Evolutionary conservation across 2,113 vertebrate genomes (phyloP).

Genomic region (Paedocypris sp.): DNA sequence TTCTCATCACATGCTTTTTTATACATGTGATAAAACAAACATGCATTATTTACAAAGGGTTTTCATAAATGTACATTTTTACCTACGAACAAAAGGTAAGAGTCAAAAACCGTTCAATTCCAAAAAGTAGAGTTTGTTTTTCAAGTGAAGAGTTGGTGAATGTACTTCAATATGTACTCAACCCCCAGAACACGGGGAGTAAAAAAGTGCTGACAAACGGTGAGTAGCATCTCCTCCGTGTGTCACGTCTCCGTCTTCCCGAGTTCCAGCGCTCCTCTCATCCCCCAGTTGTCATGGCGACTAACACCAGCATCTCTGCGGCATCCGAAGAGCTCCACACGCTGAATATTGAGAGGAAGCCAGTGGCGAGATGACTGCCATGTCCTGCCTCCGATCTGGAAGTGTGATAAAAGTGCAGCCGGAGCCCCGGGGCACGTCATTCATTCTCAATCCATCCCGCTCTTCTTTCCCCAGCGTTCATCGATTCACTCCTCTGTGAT

Average conservation of each 20-base stretch:
- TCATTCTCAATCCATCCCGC: not conserved
- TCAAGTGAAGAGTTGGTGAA: no score
- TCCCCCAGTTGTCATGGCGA: slow-evolving; percentile 39
- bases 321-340: slow-evolving; percentile 27
- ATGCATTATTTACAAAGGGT: no score
- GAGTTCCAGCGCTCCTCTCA: slow-evolving; percentile 21
- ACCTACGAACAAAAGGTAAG: no score
- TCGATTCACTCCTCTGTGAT: not conserved
- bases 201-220: slow-evolving; percentile 38
- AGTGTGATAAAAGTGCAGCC: not conserved
- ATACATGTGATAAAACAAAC: no score
- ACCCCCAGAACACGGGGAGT: no score
- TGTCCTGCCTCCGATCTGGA: slow-evolving; percentile 9
- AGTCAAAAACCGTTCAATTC: no score
- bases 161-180: no score
- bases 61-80: no score
- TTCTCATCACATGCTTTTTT: no score
- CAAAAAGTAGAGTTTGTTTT: no score
- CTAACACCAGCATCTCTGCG: slow-evolving; percentile 30
- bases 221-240: not conserved
- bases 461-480: not conserved
- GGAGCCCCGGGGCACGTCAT: slow-evolving; percentile 17
- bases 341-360: slow-evolving; percentile 25
- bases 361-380: slow-evolving; percentile 10
- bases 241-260: not conserved